Conservation (phyloP, 2,888 invertebrate species). For the Stegophylla sp. region DNA sequence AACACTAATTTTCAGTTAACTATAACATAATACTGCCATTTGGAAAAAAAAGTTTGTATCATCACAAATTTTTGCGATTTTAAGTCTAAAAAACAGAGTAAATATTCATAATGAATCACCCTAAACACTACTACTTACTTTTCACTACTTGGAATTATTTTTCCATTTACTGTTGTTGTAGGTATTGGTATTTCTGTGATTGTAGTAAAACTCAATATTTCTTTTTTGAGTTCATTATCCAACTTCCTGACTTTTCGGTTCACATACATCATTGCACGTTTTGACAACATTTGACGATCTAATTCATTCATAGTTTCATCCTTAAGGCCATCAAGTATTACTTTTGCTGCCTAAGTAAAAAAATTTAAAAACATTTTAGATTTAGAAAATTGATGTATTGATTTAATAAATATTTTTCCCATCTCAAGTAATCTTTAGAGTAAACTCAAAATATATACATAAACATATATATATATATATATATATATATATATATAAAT, state of each 20-base stretch:
- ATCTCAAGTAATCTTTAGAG: no score
- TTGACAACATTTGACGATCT: conserved; percentile 65
- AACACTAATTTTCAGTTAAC: no score
- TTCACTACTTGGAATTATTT: conserved; percentile 60
- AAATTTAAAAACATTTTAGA: not conserved
- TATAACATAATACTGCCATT: no score
- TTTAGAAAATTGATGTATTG: not conserved
- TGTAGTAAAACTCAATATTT: conserved; percentile 63
- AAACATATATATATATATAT: no score
- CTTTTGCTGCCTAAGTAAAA: conserved; percentile 66
- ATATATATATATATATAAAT: no score
- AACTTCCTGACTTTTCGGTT: conserved; percentile 64
- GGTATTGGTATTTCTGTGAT: conserved; percentile 65
- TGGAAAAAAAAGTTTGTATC: no score
- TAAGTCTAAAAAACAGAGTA: no score
- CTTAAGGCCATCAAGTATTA: conserved; percentile 66
- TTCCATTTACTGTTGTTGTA: conserved; percentile 61
- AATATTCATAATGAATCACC: no score
- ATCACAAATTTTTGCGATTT: no score
- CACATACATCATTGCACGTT: conserved; percentile 65
- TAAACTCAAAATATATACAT: no score
- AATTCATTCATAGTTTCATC: conserved; percentile 60
- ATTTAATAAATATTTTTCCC: no score
- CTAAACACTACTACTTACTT: no score
- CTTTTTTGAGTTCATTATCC: conserved; percentile 62